A percentile compares a stretch with the other conserved stretches of the same genome.
These are phyloP conservation scores for Rhyacichthys aspro DNA, from an alignment of 2,797 vertebrate species.

Conservation along the genomic window DNA sequence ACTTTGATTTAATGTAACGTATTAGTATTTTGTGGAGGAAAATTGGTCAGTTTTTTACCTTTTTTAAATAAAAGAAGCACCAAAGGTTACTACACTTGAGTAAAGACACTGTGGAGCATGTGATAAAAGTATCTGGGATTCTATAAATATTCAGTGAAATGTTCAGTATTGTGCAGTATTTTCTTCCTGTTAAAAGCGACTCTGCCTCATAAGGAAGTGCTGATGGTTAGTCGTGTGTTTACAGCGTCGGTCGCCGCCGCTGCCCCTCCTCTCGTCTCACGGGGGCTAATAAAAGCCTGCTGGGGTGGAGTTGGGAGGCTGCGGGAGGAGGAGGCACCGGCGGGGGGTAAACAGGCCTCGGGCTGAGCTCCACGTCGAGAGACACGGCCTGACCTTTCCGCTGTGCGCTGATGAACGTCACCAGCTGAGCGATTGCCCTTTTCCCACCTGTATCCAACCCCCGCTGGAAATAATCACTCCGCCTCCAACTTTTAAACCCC, in stretches of 20 bases:
- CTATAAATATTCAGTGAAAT: too few relatives aligned
- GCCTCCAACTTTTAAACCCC: neutral
- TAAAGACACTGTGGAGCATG: too few relatives aligned
- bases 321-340: slow-evolving; percentile 21
- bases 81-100: too few relatives aligned
- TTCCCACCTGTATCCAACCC: slow-evolving; percentile 68
- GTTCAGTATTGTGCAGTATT: too few relatives aligned
- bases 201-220: slow-evolving; percentile 10
- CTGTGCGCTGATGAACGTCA: slow-evolving; percentile 71
- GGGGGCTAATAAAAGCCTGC: slow-evolving; percentile 34
- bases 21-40: too few relatives aligned
- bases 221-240: slow-evolving; percentile 15
- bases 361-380: slow-evolving; percentile 57
- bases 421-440: slow-evolving; percentile 78
- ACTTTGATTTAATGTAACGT: too few relatives aligned
- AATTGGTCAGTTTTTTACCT: too few relatives aligned
- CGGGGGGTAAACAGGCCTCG: slow-evolving; percentile 56
- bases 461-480: slow-evolving; percentile 54
- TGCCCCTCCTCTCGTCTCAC: slow-evolving; percentile 17
- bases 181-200: slow-evolving; percentile 8
- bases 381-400: slow-evolving; percentile 76
- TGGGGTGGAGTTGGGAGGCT: neutral
- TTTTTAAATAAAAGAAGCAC: too few relatives aligned
- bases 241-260: slow-evolving; percentile 4
- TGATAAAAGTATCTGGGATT: too few relatives aligned